Evolutionary conservation across 64 coral and sea anemone species (phyloP).

Genomic region (Stylophora pistillata): DNA sequence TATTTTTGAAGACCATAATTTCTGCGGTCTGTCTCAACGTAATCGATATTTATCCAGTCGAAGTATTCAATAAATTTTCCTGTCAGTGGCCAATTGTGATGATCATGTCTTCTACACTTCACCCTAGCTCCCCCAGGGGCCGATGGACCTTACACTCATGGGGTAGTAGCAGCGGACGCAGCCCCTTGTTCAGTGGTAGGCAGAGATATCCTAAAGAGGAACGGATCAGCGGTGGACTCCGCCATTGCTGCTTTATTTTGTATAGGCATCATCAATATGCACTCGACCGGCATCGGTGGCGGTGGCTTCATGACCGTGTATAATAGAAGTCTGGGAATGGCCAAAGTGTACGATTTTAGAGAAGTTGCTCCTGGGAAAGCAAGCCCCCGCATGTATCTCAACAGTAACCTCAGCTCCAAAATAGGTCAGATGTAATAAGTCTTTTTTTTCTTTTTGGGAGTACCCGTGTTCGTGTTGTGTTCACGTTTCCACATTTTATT

Average conservation of each 20-base stretch:
- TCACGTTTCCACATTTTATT: too few relatives aligned
- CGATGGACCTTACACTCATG: constrained; percentile 72
- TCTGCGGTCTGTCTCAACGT: too few relatives aligned
- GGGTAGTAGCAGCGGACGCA: constrained; percentile 84
- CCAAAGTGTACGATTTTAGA: constrained; percentile 75
- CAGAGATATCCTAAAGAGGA: constrained; percentile 78
- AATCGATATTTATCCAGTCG: too few relatives aligned
- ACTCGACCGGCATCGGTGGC: constrained; percentile 93
- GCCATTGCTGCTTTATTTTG: constrained; percentile 81
- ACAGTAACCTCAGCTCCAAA: constrained; percentile 35
- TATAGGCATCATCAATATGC: constrained; percentile 94
- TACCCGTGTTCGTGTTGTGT: too few relatives aligned
- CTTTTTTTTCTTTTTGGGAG: too few relatives aligned
- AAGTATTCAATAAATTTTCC: not conserved
- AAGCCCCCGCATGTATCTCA: constrained; percentile 67
- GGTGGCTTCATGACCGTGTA: constrained; percentile 95
- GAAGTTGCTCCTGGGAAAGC: constrained; percentile 75
- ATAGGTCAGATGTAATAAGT: constrained; percentile 30
- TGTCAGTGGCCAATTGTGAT: not conserved
- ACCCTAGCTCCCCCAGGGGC: constrained; percentile 38
- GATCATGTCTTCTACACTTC: not conserved
- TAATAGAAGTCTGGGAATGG: not conserved
- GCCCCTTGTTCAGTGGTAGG: constrained; percentile 82
- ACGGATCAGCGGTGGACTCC: constrained; percentile 90
- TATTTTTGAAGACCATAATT: too few relatives aligned